A percentile compares a stretch with the other conserved stretches of the same genome.
Conservation (phyloP, 1,140 invertebrate genomes). For the Pteromalus puparum region DNA sequence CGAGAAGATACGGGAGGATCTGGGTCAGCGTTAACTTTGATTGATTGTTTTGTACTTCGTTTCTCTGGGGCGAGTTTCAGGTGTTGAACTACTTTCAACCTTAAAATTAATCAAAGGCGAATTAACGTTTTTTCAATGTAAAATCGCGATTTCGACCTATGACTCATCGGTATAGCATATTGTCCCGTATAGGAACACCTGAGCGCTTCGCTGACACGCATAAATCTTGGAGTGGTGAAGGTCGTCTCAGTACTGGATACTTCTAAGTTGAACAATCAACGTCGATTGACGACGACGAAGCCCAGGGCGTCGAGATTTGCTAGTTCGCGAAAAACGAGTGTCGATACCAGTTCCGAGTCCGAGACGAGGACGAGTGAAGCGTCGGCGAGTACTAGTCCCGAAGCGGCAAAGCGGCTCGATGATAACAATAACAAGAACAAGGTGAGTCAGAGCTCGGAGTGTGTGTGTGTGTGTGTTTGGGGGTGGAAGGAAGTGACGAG, state of each 20-base stretch:
- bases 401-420: neutral
- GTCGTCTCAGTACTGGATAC: neutral
- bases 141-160: too few species aligned
- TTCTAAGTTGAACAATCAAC: neutral
- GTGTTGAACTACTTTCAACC: too few species aligned
- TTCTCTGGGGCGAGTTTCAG: too few species aligned
- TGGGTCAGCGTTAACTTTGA: too few species aligned
- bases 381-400: neutral
- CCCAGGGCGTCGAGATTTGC: neutral
- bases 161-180: too few species aligned
- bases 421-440: conserved; percentile 45
- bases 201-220: neutral
- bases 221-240: neutral
- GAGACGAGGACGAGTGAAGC: neutral
- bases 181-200: neutral
- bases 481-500: too few species aligned
- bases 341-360: neutral
- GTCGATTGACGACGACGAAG: neutral
- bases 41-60: too few species aligned
- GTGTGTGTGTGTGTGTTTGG: too few species aligned
- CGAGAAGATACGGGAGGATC: too few species aligned
- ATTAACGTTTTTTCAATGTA: too few species aligned
- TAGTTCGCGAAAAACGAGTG: neutral
- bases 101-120: too few species aligned
- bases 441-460: neutral